phyloP scores from a whole-genome alignment of 2,113 vertebrate genomes.

The Vidua chalybeata region DNA sequence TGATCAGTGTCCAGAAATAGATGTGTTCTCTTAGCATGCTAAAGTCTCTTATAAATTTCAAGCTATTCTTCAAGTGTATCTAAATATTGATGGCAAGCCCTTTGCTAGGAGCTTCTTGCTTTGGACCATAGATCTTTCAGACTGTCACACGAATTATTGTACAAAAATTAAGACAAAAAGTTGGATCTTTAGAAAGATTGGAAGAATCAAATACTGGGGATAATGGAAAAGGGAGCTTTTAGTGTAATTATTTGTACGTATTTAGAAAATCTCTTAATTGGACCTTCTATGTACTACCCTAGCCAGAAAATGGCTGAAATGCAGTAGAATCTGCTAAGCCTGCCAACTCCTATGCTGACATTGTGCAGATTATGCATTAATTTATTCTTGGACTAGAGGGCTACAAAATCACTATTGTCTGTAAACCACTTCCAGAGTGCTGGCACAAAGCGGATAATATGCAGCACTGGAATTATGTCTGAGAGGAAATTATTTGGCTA shows the following conservation, averaged over 20 bases:
- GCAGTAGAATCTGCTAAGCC: not conserved
- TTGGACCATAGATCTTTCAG: not conserved
- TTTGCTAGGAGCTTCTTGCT: not conserved
- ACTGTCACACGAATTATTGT: not conserved
- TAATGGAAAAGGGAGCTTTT: not conserved
- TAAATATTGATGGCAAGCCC: not conserved
- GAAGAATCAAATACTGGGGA: not conserved
- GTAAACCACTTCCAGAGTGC: not conserved
- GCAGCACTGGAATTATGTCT: not conserved
- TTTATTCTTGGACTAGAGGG: slow-evolving; percentile 10
- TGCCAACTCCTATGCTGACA: not conserved
- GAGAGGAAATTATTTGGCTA: slow-evolving; percentile 19
- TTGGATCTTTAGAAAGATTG: not conserved
- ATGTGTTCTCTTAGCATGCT: not conserved
- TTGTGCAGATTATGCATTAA: not conserved
- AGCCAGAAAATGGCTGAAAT: not conserved
- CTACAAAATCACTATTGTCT: slow-evolving; percentile 14
- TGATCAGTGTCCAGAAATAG: not conserved
- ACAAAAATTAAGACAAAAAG: not conserved
- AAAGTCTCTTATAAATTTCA: not conserved
- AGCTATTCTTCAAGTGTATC: not conserved
- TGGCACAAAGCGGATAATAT: not conserved
- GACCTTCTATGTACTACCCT: not conserved
- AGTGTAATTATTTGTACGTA: not conserved
- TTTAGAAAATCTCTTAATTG: not conserved